A percentile compares a stretch with the other conserved stretches of the same genome.
These are phyloP conservation scores for Temnothorax unifasciatus DNA, from an alignment of 2,888 invertebrate genomes.

Conservation along the genomic window DNA sequence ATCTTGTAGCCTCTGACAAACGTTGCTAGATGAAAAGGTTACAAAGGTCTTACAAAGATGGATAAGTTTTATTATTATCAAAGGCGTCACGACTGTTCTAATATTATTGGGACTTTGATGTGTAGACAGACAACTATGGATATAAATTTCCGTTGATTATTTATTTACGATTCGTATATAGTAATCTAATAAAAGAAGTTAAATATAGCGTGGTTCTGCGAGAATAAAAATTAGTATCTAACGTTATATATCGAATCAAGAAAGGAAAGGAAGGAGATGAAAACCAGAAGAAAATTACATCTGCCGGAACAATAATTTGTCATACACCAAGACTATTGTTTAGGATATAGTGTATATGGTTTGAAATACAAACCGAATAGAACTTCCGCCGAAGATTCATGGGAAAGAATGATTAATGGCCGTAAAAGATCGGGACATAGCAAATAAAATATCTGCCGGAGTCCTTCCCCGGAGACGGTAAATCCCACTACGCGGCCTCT, in stretches of 20 bases:
- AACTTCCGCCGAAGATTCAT: constrained; percentile 37
- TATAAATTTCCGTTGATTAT: constrained; percentile 1
- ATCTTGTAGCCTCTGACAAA: background rate
- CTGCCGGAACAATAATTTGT: constrained; percentile 24
- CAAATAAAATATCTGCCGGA: constrained; percentile 45
- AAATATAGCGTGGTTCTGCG: background rate
- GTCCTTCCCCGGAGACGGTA: constrained; percentile 34
- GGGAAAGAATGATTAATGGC: constrained; percentile 37
- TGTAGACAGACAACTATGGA: background rate
- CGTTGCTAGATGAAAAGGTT: background rate
- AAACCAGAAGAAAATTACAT: constrained; percentile 15
- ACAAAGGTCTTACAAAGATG: background rate
- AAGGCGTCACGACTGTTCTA: background rate
- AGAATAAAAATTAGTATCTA: constrained; percentile 1
- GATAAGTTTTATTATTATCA: background rate
- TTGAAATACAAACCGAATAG: constrained; percentile 17
- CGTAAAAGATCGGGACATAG: constrained; percentile 19
- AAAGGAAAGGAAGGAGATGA: background rate
- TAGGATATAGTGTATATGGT: constrained; percentile 4
- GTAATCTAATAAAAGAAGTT: background rate
- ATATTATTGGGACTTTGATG: background rate
- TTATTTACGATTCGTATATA: background rate
- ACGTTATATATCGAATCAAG: background rate
- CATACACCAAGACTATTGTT: constrained; percentile 23
- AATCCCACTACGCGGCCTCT: constrained; percentile 32